Evolutionary conservation across 2,888 invertebrate species (phyloP).

Genomic region (Drosophila nigricruria): DNA sequence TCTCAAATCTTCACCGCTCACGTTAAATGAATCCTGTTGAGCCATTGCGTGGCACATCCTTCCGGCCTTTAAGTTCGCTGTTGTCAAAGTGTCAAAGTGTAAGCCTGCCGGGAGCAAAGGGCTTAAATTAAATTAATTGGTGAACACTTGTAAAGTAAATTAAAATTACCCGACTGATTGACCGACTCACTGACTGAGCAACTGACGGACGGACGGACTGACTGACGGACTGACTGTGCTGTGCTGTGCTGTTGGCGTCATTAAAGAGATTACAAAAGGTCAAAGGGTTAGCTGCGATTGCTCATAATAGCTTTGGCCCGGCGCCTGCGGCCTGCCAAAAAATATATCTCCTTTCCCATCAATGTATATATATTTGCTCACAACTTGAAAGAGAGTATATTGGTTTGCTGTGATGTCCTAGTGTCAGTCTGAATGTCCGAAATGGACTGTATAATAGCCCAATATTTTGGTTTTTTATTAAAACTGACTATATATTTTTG

Average conservation of each 20-base stretch:
- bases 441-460: too few species aligned
- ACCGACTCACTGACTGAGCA: constrained; percentile 18
- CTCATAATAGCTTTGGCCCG: constrained; percentile 64
- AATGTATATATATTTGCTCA: constrained; percentile 13
- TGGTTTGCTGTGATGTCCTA: background rate
- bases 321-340: constrained; percentile 58
- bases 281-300: constrained; percentile 74
- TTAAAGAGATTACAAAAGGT: constrained; percentile 76
- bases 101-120: constrained; percentile 61
- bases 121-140: constrained; percentile 79
- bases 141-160: constrained; percentile 76
- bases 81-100: constrained; percentile 81
- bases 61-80: constrained; percentile 35
- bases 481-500: too few species aligned
- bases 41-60: constrained; percentile 25
- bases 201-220: constrained; percentile 5
- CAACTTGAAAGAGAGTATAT: background rate
- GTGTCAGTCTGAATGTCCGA: too few species aligned
- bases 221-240: constrained; percentile 1
- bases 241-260: constrained; percentile 32
- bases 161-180: constrained; percentile 55
- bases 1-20: background rate
- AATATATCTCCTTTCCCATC: constrained; percentile 33
- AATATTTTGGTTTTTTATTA: too few species aligned
- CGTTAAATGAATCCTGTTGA: background rate